Evolutionary conservation across 1,140 invertebrate genomes (phyloP), one percentile per base, ranked within the genome.

Genomic region (Solen grandis): DNA sequence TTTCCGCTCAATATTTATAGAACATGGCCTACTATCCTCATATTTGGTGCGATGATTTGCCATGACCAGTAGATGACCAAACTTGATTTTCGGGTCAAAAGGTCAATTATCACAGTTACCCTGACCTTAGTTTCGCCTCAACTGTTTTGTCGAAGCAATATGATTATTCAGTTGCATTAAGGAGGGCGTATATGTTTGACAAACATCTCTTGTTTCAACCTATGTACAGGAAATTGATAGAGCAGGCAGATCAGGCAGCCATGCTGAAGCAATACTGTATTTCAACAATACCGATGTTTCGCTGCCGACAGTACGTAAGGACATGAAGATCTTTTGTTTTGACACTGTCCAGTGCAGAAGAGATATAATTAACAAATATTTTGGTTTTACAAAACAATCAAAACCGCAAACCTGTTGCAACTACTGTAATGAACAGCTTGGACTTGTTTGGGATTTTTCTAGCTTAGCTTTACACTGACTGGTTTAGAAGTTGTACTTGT

Each of bases 171-270:
- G n/a, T n/a, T n/a, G n/a, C n/a, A n/a, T n/a, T n/a, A n/a, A n/a
- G n/a, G n/a, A n/a, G n/a, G n/a, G n/a, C n/a, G n/a, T 10, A 46
- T 46, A 46, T 19, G 19, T 46, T 46, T 46, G 41, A 46, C 19
- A 10, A 46, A 46, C 8, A 46, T 19, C 41, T 8, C 41, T 46
- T 46, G 41, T 46, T 46, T 19, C 41, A 75, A 60, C 73, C 10
- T 75, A 75, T 63, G 41, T 75, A 19, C 73, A 75, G 46, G 73
- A 63, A 27, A 63, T 75, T 50, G 73, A 60, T 4, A 46, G 73
- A 19, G 35, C 73, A 29, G 73, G 73, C 1, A 46, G 73, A n/a
- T 1, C 38, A 22, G 73, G 31, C 3, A 19, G 33, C 16, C 1
- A 1, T 50, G 73, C 73, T 4, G 3, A 75, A 63, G 73, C 38